These are phyloP conservation scores for Pseudanteris insignis DNA, from an alignment of 2,888 invertebrate species.

Conservation along the genomic window DNA sequence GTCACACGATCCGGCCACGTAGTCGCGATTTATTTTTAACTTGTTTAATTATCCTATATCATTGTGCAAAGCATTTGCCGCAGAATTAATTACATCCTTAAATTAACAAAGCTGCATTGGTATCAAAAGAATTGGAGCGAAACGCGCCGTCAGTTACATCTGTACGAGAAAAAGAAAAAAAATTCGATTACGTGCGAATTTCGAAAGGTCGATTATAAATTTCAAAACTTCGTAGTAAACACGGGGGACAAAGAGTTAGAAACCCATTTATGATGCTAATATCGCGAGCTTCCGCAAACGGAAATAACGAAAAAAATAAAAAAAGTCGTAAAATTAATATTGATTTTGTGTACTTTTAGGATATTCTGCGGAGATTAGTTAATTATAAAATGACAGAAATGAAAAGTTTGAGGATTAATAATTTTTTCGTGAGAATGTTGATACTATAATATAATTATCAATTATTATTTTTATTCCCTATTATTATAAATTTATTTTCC, in stretches of 20 bases:
- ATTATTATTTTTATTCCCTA: too few relatives aligned
- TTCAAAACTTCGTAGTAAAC: constrained; percentile 2
- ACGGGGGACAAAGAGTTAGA: constrained; percentile 3
- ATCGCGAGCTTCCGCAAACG: constrained; percentile 2
- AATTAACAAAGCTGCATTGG: constrained; percentile 4
- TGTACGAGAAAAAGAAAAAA: neutral
- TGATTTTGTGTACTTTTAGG: too few relatives aligned
- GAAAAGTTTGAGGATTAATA: too few relatives aligned
- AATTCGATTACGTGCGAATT: neutral
- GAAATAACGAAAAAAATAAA: constrained; percentile 5
- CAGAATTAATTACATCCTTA: constrained; percentile 8
- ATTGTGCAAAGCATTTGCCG: neutral
- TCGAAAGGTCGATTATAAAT: constrained; percentile 3
- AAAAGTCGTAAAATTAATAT: too few relatives aligned
- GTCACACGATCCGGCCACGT: constrained; percentile 2
- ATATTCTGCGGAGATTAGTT: too few relatives aligned
- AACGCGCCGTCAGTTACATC: neutral
- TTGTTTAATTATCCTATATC: constrained; percentile 6
- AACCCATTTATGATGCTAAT: constrained; percentile 3
- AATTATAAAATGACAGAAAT: too few relatives aligned
- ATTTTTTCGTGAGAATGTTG: too few relatives aligned
- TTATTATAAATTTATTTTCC: too few relatives aligned
- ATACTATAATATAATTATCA: too few relatives aligned
- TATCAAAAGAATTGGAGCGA: constrained; percentile 4
- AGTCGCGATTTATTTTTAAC: constrained; percentile 8